Conservation (phyloP, 2,888 invertebrate species). For the Sesia bembeciformis region DNA sequence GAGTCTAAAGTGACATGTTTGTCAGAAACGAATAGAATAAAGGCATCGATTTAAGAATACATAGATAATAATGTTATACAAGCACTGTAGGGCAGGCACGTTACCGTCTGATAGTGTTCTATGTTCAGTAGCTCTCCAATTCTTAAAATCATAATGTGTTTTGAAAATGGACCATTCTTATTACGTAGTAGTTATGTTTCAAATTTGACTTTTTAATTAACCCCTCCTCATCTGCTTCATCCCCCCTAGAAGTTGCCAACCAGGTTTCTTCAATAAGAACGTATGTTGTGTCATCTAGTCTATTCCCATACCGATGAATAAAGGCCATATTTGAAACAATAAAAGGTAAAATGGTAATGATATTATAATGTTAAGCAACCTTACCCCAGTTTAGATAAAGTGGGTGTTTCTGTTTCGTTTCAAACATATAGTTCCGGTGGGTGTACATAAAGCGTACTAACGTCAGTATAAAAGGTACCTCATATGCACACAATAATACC, state of each 20-base stretch:
- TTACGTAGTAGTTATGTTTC: no score
- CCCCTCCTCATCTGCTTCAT: no score
- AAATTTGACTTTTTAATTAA: no score
- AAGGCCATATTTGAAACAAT: neutral
- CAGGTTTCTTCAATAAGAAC: no score
- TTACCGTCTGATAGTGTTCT: no score
- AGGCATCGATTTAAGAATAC: neutral
- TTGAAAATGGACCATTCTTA: no score
- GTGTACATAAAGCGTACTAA: constrained; percentile 34
- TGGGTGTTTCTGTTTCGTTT: constrained; percentile 38
- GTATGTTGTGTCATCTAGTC: no score
- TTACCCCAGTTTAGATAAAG: constrained; percentile 43
- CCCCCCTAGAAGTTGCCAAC: no score
- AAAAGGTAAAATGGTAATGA: neutral
- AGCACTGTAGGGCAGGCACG: no score
- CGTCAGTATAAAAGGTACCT: constrained; percentile 30
- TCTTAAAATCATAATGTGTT: no score
- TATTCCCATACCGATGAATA: no score
- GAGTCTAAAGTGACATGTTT: no score
- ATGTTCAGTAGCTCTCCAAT: neutral
- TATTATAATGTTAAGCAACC: constrained; percentile 21
- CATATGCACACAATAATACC: constrained; percentile 50
- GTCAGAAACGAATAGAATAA: neutral
- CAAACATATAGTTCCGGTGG: constrained; percentile 43
- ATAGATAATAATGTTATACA: neutral